Evolutionary conservation across 35 echinoderm and acorn worm species (phyloP).

Genomic region (Lytechinus variegatus): DNA sequence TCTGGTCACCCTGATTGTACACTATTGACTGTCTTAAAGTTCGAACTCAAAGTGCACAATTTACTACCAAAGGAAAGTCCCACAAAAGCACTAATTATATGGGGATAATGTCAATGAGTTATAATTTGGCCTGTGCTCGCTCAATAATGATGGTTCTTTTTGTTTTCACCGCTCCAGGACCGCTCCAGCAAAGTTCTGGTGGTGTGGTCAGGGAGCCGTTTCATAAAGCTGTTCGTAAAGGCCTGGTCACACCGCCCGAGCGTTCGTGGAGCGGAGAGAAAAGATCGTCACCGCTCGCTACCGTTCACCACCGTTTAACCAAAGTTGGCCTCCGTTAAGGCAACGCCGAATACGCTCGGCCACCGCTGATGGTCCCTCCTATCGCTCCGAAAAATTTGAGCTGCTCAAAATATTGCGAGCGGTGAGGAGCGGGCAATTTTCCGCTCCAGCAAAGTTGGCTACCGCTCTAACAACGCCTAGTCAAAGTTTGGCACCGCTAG

Average conservation of each 20-base stretch:
- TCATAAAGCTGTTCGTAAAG: too few species aligned
- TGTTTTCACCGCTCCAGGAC: slow-evolving; percentile 13
- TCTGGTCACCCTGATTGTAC: too few species aligned
- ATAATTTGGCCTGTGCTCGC: too few species aligned
- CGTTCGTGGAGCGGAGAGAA: too few species aligned
- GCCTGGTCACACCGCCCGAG: too few species aligned
- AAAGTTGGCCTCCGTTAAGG: slow-evolving; percentile 31
- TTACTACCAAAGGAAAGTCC: too few species aligned
- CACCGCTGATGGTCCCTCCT: slow-evolving; percentile 43
- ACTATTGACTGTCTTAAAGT: too few species aligned
- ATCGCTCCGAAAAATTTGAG: slow-evolving; percentile 20
- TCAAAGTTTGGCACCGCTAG: slow-evolving; percentile 44
- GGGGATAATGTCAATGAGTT: too few species aligned
- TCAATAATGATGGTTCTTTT: too few species aligned
- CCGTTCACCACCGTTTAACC: slow-evolving; percentile 39
- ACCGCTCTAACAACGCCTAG: slow-evolving; percentile 25
- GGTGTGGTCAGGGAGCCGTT: too few species aligned
- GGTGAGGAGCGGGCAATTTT: slow-evolving; percentile 46
- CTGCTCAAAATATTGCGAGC: slow-evolving; percentile 34
- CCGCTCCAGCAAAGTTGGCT: slow-evolving; percentile 34
- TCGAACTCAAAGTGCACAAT: too few species aligned
- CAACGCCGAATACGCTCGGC: slow-evolving; percentile 35
- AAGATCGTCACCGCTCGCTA: slow-evolving; percentile 32
- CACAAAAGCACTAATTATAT: too few species aligned
- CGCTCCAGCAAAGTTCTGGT: background rate